Evolutionary conservation across 2,797 vertebrate species (phyloP).

Genomic region (Pristis pectinata): DNA sequence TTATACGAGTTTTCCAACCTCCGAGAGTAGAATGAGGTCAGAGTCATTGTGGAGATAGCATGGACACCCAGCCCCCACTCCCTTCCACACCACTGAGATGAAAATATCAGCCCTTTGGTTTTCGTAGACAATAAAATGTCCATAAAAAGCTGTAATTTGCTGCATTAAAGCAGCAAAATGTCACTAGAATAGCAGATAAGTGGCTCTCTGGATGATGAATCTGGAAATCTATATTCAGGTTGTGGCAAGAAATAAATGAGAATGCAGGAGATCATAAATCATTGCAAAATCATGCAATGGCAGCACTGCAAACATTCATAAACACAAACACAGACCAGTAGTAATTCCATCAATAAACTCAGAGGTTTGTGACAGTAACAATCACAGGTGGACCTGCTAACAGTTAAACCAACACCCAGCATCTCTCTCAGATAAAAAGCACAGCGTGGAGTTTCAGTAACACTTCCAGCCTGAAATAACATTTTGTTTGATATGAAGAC

Average conservation of each 20-base stretch:
- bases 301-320: not conserved
- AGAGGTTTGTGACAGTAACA: not conserved
- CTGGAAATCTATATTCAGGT: not conserved
- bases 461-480: not conserved
- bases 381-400: not conserved
- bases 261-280: slow-evolving; percentile 1
- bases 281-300: not conserved
- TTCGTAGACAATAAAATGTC: not conserved
- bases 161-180: slow-evolving; percentile 8
- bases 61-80: not conserved
- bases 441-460: not conserved
- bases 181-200: slow-evolving; percentile 5
- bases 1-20: not conserved
- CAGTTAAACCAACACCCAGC: not conserved
- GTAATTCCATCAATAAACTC: slow-evolving; percentile 19
- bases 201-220: not conserved
- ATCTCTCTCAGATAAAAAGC: not conserved
- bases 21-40: not conserved
- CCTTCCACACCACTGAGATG: not conserved
- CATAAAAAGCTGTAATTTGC: not conserved
- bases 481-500: not conserved
- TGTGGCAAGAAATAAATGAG: slow-evolving; percentile 17
- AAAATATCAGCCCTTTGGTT: not conserved
- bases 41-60: not conserved
- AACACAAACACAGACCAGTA: not conserved